Evolutionary conservation across 1,140 invertebrate genomes (phyloP), one percentile per base, ranked within the genome.

Genomic region (Tenebrio molitor): DNA sequence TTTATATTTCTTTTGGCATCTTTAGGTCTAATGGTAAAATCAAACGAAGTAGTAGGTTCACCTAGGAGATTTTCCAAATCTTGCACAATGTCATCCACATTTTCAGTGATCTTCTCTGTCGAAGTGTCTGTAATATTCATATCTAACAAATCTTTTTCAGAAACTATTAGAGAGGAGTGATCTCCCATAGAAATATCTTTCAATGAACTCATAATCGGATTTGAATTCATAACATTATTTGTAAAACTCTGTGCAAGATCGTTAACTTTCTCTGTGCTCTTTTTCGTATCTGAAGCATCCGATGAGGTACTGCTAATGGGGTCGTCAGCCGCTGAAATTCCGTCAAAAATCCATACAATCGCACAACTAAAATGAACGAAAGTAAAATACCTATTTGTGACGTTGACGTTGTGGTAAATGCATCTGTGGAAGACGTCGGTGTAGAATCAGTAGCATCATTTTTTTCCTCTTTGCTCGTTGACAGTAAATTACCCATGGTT

Each of bases 31-130:
- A 39, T 71, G 1, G 69, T 21, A 23, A 42, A 42, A 42, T 71
- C 7, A 14, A 69, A 58, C 1, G 68, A 63, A 2, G 19, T 41
- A 1, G 46, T 50, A n/a, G 81, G 67, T 69, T 80, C 78, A 2
- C 80, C 81, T 12, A 83, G 65, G 19, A 83, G 66, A 63, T 79
- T 83, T 66, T 83, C 81, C 53, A 83, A 74, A 72, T 83, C 81
- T 41, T 80, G 79, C 5, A 81, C 81, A 74, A 83, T 77, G 73
- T 83, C 81, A 65, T 83, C 81, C 33, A 83, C 81, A 76, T 83
- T 77, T 73, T 82, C 81, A 19, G 74, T 79, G 25, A 83, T 81
- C 67, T 79, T 79, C 23, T 80, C 81, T 36, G 36, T 53, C 8
- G 79, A 63, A 34, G 77, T 68, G 34, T 76, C 62, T 36, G 73